These are phyloP conservation scores for Willowsia nigromaculata DNA, from an alignment of 2,888 invertebrate genomes.

Conservation along the genomic window DNA sequence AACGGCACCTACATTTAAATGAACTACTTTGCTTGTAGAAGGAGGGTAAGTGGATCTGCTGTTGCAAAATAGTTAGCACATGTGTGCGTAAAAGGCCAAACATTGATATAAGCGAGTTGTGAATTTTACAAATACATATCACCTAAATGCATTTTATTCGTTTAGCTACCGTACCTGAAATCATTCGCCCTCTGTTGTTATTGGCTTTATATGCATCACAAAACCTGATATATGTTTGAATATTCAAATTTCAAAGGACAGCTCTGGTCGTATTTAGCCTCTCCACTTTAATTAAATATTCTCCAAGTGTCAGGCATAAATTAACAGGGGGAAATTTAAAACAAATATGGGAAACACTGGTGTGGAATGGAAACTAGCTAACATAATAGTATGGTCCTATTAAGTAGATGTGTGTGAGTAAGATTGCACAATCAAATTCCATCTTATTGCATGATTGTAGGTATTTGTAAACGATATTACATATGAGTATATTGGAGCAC, in stretches of 20 bases:
- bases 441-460: no score
- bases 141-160: neutral
- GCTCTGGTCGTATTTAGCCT: neutral
- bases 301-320: conserved; percentile 50
- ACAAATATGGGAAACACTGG: conserved; percentile 3
- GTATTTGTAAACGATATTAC: neutral
- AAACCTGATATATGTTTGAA: no score
- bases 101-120: neutral
- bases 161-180: neutral
- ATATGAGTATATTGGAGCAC: neutral
- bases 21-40: neutral
- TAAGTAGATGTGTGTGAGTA: no score
- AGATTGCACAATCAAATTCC: no score
- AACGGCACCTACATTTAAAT: conserved; percentile 9
- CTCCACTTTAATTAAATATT: conserved; percentile 48
- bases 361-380: neutral
- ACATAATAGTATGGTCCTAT: neutral
- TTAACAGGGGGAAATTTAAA: conserved; percentile 7
- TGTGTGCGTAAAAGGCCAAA: conserved; percentile 10
- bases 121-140: neutral
- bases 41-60: neutral
- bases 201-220: no score
- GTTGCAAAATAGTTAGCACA: conserved; percentile 21
- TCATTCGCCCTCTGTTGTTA: neutral
- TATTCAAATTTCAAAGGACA: neutral